Percentiles rank a stretch among this genome's conserved stretches.
phyloP scores from a whole-genome alignment of 2,113 vertebrate species.

The Lagopus leucura region DNA sequence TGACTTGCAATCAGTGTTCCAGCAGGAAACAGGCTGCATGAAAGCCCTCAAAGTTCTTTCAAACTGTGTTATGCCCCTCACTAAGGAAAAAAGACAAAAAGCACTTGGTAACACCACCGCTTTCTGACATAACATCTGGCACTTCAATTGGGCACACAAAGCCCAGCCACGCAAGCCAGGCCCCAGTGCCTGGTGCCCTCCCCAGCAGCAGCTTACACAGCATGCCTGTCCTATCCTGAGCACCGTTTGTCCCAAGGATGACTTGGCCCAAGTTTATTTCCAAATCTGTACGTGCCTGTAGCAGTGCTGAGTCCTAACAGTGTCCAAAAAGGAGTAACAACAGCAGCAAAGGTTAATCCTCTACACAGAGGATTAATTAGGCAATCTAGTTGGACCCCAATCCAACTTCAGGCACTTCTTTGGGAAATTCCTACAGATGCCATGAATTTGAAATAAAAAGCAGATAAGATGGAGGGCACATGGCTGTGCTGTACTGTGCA shows the following conservation, averaged over 20 bases:
- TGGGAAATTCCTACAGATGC: not conserved
- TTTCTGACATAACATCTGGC: not conserved
- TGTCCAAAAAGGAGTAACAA: not conserved
- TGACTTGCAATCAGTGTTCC: not conserved
- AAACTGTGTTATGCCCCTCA: not conserved
- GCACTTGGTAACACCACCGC: rapidly evolving
- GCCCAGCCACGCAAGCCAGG: not conserved
- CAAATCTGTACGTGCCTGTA: not conserved
- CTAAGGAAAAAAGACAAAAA: not conserved
- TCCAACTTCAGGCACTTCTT: not conserved
- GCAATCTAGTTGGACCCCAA: not conserved
- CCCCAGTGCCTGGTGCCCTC: no score
- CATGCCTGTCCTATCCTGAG: not conserved
- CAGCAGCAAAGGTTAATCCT: not conserved
- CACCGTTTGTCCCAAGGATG: not conserved
- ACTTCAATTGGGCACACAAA: not conserved
- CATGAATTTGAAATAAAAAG: not conserved
- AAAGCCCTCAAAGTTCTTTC: not conserved
- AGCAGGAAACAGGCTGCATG: not conserved
- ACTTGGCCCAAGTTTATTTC: not conserved
- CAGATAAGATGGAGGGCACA: not conserved
- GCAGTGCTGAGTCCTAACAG: not conserved
- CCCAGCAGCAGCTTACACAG: not conserved
- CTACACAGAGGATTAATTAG: not conserved
- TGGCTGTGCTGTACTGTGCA: not conserved